These are phyloP conservation scores for Lutjanus erythropterus DNA, from an alignment of 2,113 vertebrate species.

Conservation along the genomic window DNA sequence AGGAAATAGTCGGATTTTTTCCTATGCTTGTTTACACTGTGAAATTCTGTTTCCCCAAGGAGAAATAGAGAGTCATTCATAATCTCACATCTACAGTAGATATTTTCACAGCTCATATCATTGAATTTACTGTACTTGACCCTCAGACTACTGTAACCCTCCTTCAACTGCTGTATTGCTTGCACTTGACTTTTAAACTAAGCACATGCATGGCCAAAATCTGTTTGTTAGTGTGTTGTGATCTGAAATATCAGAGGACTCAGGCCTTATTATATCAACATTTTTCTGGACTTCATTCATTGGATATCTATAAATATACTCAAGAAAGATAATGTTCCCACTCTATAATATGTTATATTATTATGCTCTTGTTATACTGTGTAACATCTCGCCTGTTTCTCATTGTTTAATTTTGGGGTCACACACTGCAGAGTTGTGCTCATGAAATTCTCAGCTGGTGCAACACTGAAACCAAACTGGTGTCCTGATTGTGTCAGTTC, in stretches of 20 bases:
- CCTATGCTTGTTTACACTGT: constrained; percentile 80
- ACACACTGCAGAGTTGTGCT: constrained; percentile 37
- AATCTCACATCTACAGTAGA: constrained; percentile 43
- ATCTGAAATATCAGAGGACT: constrained; percentile 58
- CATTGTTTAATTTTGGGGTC: constrained; percentile 55
- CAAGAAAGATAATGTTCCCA: constrained; percentile 14
- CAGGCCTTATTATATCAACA: constrained; percentile 56
- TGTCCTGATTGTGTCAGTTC: constrained; percentile 71
- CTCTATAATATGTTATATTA: constrained; percentile 39
- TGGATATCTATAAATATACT: constrained; percentile 51
- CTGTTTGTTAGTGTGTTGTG: constrained; percentile 60
- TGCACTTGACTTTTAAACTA: constrained; percentile 70
- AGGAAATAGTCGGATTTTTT: constrained; percentile 62
- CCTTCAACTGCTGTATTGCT: constrained; percentile 68
- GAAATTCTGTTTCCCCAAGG: constrained; percentile 65
- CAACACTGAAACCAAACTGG: constrained; percentile 67
- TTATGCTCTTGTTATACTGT: constrained; percentile 47
- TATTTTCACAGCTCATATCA: constrained; percentile 50
- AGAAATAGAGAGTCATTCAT: constrained; percentile 53
- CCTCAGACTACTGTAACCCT: constrained; percentile 45
- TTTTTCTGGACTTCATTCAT: constrained; percentile 30
- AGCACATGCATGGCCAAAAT: constrained; percentile 79
- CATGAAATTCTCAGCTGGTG: constrained; percentile 38
- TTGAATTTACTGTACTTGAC: constrained; percentile 56
- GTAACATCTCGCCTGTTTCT: constrained; percentile 51